Percentiles rank a stretch among this genome's conserved stretches.
phyloP scores from a whole-genome alignment of 1,140 invertebrate genomes.

The Macrotrachela quadricornifera region DNA sequence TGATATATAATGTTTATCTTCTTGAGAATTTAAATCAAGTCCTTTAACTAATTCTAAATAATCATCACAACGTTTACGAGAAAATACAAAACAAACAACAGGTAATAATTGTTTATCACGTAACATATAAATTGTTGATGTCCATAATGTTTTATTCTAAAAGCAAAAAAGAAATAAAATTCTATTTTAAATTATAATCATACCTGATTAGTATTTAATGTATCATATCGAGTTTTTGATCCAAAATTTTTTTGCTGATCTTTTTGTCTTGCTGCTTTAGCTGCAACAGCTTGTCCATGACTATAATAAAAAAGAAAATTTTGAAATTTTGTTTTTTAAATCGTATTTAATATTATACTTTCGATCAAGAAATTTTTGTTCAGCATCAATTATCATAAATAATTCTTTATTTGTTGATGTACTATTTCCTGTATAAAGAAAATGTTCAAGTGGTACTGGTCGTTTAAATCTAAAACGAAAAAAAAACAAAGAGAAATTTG shows the following conservation, averaged over 20 bases:
- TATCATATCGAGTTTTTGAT: conserved; percentile 27
- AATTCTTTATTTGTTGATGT: conserved; percentile 54
- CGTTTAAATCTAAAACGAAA: conserved; percentile 37
- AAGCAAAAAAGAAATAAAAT: background rate
- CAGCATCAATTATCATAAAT: conserved; percentile 57
- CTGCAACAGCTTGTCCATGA: conserved; percentile 41
- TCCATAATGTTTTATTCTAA: background rate
- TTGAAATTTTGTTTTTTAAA: background rate
- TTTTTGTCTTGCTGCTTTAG: conserved; percentile 43
- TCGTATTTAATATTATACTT: background rate
- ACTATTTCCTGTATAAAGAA: conserved; percentile 62
- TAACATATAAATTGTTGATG: conserved; percentile 30
- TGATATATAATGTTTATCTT: conserved; percentile 59
- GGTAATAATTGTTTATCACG: conserved; percentile 45
- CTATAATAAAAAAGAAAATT: conserved; percentile 11
- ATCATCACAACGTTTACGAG: conserved; percentile 60
- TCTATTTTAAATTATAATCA: background rate
- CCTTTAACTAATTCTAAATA: conserved; percentile 46
- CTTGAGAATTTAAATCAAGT: conserved; percentile 55
- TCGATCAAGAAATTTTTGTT: conserved; percentile 17
- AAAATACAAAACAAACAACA: conserved; percentile 78
- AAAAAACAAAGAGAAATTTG: background rate
- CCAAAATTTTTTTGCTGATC: conserved; percentile 37
- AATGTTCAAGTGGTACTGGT: conserved; percentile 83
- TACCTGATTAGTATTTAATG: background rate